phyloP scores from a whole-genome alignment of 2,888 invertebrate species.

The Itoplectis maculator region DNA sequence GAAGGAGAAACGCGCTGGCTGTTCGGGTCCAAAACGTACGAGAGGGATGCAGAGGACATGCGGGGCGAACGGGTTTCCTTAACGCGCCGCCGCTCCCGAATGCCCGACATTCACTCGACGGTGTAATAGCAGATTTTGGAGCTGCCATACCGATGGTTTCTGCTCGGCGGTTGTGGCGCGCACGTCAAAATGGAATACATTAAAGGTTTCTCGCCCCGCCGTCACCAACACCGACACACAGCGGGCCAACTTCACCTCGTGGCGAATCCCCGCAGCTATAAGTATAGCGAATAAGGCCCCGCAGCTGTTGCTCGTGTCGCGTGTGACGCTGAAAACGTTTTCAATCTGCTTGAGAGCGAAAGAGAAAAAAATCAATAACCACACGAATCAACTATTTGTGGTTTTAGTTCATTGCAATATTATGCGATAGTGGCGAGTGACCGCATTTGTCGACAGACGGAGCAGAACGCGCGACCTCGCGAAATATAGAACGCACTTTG shows the following conservation, averaged over 20 bases:
- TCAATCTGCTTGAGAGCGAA: not conserved
- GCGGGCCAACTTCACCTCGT: slow-evolving; percentile 59
- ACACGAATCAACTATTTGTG: slow-evolving; percentile 5
- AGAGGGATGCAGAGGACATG: not conserved
- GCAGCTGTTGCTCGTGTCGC: slow-evolving; percentile 17
- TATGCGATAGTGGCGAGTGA: no score
- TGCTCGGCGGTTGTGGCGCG: not conserved
- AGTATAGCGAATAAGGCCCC: slow-evolving; percentile 78
- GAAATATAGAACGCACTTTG: no score
- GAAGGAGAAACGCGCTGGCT: slow-evolving; percentile 22
- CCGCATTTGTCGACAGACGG: no score
- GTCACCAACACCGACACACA: no score
- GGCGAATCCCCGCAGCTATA: no score
- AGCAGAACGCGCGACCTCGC: no score
- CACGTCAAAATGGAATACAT: slow-evolving; percentile 79
- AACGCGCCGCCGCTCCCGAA: slow-evolving; percentile 72
- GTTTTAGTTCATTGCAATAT: no score
- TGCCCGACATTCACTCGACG: slow-evolving; percentile 79
- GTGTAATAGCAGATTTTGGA: slow-evolving; percentile 78
- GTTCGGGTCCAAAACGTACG: slow-evolving; percentile 16
- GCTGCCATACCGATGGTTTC: slow-evolving; percentile 71
- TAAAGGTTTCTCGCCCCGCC: slow-evolving; percentile 74
- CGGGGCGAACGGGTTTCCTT: slow-evolving; percentile 60
- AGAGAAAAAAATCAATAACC: slow-evolving; percentile 1
- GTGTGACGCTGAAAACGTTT: not conserved